Base-by-base conservation (phyloP, 2,888 invertebrate genomes). In the Marronus borbonicus region DNA sequence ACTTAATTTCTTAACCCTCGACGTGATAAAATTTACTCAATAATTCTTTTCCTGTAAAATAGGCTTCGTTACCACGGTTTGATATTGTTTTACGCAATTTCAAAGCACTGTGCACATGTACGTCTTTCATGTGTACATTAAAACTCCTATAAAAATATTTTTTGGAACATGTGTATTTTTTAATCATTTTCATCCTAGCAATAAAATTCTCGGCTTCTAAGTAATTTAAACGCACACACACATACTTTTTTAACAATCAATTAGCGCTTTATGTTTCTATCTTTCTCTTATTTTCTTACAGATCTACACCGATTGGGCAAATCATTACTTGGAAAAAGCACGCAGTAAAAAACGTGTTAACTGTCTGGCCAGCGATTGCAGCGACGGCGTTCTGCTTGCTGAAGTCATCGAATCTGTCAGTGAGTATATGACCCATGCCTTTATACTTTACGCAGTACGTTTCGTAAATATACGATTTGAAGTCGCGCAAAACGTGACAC, bases 301-400 rank as follows among this genome's bases (percentile, higher is more conserved):
- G 98, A 97, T 98, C 86, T 98, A 98, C 90, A 98, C 98, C 77
- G 98, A 98, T 90, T 98, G 98, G 98, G 98, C 98, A 69, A 98
- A 98, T 89, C 98, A 98, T 87, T 98, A 98, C 89, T 89, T 98
- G 91, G 98, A 98, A 88, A 95, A 97, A 86, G 95, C 96, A 78
- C 93, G 95, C 82, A 96, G 95, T 83, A 95, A 96, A 84, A 93
- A 95, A 79, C 93, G 95, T 85, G 97, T 97, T 81, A 92, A 92
- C 81, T 90, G 90, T 39, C 92, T 98, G 81, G 97, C 98, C 81
- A 91, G 94, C 76, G 98, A 98, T 90, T 95, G 98, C 88, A 94
- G 95, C 52, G 98, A 98, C 91, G 98, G 98, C 1, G 92, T 97
- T 60, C 92, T 98, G 66, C 91, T 98, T 80, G 96, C 97, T 3